Evolutionary conservation across 2,888 invertebrate genomes (phyloP).

Genomic region (Anthophora plumipes): DNA sequence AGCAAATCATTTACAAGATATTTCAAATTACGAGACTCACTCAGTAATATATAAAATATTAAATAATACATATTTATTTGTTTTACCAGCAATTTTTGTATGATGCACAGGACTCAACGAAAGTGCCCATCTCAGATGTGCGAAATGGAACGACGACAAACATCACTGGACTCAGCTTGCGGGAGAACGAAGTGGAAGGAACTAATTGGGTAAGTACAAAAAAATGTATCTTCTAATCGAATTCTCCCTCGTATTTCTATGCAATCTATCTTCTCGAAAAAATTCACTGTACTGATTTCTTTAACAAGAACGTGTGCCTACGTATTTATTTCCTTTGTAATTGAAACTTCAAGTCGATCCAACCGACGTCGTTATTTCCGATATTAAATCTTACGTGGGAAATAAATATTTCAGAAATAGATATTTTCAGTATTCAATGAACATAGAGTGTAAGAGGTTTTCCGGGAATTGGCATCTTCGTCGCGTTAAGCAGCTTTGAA

Average conservation of each 20-base stretch:
- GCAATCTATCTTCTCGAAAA: not conserved
- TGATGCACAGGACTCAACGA: slow-evolving; percentile 73
- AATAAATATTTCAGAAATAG: not conserved
- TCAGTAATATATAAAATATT: too few relatives aligned
- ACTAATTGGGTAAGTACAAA: slow-evolving; percentile 60
- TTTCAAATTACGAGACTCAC: too few relatives aligned
- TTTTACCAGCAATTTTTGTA: slow-evolving; percentile 2
- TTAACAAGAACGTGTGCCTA: too few relatives aligned
- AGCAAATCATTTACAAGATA: too few relatives aligned
- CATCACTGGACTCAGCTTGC: slow-evolving; percentile 77
- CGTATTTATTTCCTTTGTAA: not conserved
- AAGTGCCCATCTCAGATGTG: slow-evolving; percentile 65
- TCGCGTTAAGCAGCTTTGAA: not conserved
- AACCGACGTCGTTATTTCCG: not conserved
- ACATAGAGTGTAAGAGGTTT: not conserved
- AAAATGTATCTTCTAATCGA: not conserved
- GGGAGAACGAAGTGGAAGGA: slow-evolving; percentile 66
- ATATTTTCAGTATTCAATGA: slow-evolving; percentile 1
- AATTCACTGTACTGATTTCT: not conserved
- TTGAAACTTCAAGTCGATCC: not conserved
- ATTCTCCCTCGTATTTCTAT: not conserved
- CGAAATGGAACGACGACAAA: slow-evolving; percentile 75
- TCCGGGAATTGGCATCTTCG: not conserved
- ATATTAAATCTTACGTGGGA: not conserved
- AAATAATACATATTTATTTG: too few relatives aligned